Evolutionary conservation across 2,888 invertebrate species (phyloP).

Genomic region (Eupithecia dodoneata): DNA sequence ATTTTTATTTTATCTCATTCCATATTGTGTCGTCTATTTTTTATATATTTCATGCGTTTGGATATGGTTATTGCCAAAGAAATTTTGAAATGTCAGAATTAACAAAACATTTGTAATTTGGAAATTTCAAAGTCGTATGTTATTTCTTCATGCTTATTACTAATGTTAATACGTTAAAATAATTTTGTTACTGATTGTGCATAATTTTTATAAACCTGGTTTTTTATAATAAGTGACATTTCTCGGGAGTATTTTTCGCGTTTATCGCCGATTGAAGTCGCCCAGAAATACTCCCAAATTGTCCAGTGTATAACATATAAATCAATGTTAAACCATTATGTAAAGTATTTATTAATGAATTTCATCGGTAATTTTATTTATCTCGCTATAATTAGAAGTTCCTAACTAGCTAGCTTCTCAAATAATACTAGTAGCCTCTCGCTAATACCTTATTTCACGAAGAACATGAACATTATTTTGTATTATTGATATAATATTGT

Average conservation of each 20-base stretch:
- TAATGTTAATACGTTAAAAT: constrained; percentile 69
- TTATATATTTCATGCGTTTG: constrained; percentile 64
- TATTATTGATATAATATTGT: constrained; percentile 58
- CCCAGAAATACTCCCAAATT: constrained; percentile 76
- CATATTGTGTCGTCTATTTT: constrained; percentile 66
- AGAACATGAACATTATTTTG: constrained; percentile 61
- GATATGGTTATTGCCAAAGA: constrained; percentile 79
- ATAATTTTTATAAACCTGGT: constrained; percentile 73
- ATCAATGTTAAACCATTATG: constrained; percentile 71
- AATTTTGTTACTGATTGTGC: constrained; percentile 75
- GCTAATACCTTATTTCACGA: constrained; percentile 60
- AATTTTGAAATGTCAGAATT: constrained; percentile 65
- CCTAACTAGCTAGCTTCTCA: constrained; percentile 82
- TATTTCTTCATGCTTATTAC: constrained; percentile 64
- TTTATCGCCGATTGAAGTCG: constrained; percentile 50
- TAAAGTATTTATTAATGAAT: constrained; percentile 80
- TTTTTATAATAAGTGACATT: constrained; percentile 66
- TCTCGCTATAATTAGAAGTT: constrained; percentile 80
- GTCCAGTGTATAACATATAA: constrained; percentile 58
- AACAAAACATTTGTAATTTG: constrained; percentile 63
- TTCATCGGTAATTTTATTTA: constrained; percentile 76
- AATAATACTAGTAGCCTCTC: constrained; percentile 65
- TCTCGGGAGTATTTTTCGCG: constrained; percentile 74
- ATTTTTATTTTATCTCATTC: constrained; percentile 74
- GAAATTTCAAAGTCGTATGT: constrained; percentile 51